Evolutionary conservation across 1,140 invertebrate species (phyloP).

Genomic region (Berghia stephanieae): DNA sequence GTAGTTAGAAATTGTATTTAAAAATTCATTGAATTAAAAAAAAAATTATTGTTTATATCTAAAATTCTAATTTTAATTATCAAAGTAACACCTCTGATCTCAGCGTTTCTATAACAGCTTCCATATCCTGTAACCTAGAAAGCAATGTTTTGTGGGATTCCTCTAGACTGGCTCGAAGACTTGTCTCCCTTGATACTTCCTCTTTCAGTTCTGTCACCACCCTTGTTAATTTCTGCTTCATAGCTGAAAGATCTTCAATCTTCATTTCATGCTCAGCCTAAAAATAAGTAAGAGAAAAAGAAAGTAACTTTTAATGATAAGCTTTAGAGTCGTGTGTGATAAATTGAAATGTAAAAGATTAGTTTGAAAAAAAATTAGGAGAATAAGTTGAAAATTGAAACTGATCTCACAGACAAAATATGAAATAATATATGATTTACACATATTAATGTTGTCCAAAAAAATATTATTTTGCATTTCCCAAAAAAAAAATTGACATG

Average conservation of each 20-base stretch:
- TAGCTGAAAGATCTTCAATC: constrained; percentile 40
- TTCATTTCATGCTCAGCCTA: constrained; percentile 45
- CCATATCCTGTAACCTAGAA: constrained; percentile 49
- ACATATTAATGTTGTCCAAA: neutral
- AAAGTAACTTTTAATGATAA: neutral
- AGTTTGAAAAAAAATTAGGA: constrained; percentile 3
- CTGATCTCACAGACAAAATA: too few species aligned
- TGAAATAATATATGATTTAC: too few species aligned
- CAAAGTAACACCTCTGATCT: constrained; percentile 39
- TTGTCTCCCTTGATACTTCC: constrained; percentile 51
- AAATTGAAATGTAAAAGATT: neutral
- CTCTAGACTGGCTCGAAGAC: constrained; percentile 54
- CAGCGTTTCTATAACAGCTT: constrained; percentile 48
- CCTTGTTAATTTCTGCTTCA: constrained; percentile 48
- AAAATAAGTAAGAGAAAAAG: constrained; percentile 10
- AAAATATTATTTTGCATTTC: neutral
- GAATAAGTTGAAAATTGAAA: neutral
- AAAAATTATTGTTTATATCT: too few species aligned
- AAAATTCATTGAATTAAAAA: too few species aligned
- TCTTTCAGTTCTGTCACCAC: constrained; percentile 49
- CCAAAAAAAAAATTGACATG: too few species aligned
- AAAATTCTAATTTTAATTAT: too few species aligned
- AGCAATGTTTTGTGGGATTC: constrained; percentile 56
- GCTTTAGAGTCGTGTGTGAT: neutral
- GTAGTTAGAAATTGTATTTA: too few species aligned